These are phyloP conservation scores for Typhlichthys eigenmanni DNA, from an alignment of 2,797 vertebrate species.

Conservation along the genomic window DNA sequence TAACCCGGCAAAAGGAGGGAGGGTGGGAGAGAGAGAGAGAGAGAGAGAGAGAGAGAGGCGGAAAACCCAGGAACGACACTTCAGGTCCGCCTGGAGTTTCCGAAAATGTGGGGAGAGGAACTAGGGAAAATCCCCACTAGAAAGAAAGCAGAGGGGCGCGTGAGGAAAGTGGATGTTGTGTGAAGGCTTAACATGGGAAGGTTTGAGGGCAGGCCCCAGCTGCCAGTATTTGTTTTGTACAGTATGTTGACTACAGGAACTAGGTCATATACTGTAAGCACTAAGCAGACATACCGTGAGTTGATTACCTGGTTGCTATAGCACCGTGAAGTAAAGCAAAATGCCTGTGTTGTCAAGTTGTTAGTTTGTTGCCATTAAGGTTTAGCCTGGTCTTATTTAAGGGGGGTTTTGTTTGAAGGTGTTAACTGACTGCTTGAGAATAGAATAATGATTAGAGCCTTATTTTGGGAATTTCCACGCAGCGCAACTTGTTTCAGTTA, in stretches of 20 bases:
- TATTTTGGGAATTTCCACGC: too few species aligned
- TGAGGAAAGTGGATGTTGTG: background rate
- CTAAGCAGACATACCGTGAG: background rate
- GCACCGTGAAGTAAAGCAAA: conserved; percentile 6
- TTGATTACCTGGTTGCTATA: conserved; percentile 27
- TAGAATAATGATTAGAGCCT: too few species aligned
- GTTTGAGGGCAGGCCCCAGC: conserved; percentile 1
- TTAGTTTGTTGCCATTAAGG: conserved; percentile 6
- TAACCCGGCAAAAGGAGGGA: background rate
- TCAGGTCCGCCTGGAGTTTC: conserved; percentile 21
- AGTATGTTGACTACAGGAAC: background rate
- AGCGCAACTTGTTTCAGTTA: too few species aligned
- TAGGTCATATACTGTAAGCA: background rate
- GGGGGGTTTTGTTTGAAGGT: too few species aligned
- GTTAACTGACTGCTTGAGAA: too few species aligned
- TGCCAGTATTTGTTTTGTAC: background rate
- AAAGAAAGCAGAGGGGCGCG: too few species aligned
- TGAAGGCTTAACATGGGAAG: conserved; percentile 1
- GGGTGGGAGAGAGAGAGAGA: background rate
- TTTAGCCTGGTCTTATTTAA: background rate
- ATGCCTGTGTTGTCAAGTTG: conserved; percentile 4
- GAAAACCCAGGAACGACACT: conserved; percentile 41
- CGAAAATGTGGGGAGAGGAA: conserved; percentile 2
- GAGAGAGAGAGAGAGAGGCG: background rate
- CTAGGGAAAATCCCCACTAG: conserved; percentile 3